A percentile compares a stretch with the other conserved stretches of the same genome.
Evolutionary conservation across 2,888 invertebrate species (phyloP).

Genomic region (Eupithecia subfuscata): DNA sequence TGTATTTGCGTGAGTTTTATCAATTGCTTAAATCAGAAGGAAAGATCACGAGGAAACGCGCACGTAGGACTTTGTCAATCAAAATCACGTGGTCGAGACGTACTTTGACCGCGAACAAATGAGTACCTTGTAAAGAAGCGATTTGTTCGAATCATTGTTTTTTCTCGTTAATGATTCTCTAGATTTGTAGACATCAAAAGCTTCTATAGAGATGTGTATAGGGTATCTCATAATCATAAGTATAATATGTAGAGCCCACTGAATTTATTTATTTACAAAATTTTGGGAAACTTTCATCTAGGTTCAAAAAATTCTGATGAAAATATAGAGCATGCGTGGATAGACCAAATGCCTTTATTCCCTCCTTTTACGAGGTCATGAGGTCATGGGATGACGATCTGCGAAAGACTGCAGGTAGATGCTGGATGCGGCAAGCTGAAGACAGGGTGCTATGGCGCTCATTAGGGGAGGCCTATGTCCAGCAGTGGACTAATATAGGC

Average conservation of each 20-base stretch:
- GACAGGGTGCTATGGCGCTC: too few species aligned
- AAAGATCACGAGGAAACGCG: constrained; percentile 10
- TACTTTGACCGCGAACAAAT: neutral
- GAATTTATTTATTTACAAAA: neutral
- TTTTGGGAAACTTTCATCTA: too few species aligned
- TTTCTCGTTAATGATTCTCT: neutral
- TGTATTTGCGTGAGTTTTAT: neutral
- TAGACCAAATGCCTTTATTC: neutral
- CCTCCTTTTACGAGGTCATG: neutral
- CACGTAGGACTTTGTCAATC: constrained; percentile 12
- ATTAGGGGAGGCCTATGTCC: too few species aligned
- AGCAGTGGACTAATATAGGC: too few species aligned
- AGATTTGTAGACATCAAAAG: neutral
- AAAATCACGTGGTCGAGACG: neutral
- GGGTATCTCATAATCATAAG: too few species aligned
- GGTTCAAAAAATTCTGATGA: too few species aligned
- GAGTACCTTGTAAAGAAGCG: neutral
- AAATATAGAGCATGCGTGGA: too few species aligned
- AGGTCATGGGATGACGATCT: too few species aligned
- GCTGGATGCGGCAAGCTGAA: too few species aligned
- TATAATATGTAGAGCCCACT: neutral
- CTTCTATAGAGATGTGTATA: too few species aligned
- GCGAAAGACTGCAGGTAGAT: too few species aligned
- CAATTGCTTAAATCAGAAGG: constrained; percentile 19
- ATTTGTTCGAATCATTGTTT: neutral